Evolutionary conservation across 2,113 vertebrate species (phyloP).

Genomic region (Erinaceus europaeus): DNA sequence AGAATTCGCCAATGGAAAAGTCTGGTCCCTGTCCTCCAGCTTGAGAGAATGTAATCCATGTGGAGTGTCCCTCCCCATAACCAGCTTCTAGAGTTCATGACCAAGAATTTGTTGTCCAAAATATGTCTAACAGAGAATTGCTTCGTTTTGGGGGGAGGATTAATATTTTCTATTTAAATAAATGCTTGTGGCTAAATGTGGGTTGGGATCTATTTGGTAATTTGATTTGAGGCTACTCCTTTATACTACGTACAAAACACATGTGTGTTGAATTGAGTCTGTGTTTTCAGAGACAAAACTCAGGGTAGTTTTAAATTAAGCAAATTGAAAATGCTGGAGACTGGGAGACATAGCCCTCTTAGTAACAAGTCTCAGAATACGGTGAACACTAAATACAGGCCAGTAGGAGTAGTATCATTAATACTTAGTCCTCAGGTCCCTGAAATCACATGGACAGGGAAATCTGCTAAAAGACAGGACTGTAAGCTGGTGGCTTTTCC

Average conservation of each 20-base stretch:
- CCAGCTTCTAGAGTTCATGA: not conserved
- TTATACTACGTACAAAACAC: not conserved
- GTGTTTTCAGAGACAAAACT: not conserved
- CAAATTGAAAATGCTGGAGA: not conserved
- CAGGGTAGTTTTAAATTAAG: not conserved
- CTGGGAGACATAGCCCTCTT: not conserved
- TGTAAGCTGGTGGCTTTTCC: not conserved
- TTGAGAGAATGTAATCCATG: not conserved
- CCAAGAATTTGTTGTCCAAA: slow-evolving; percentile 4
- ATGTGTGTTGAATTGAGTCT: not conserved
- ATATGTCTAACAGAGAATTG: not conserved
- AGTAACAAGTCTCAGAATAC: not conserved
- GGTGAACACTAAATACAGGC: not conserved
- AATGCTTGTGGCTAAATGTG: not conserved
- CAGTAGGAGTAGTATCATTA: not conserved
- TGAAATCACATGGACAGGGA: not conserved
- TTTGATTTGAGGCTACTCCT: slow-evolving; percentile 19
- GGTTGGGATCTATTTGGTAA: not conserved
- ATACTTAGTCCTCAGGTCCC: not conserved
- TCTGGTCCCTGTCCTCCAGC: not conserved
- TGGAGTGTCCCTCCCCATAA: not conserved
- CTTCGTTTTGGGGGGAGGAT: not conserved
- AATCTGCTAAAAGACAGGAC: not conserved
- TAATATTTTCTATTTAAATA: slow-evolving; percentile 13
- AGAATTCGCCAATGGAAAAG: not conserved